Conservation (phyloP, 2,797 vertebrate genomes). For the Eulemur albifrons region DNA sequence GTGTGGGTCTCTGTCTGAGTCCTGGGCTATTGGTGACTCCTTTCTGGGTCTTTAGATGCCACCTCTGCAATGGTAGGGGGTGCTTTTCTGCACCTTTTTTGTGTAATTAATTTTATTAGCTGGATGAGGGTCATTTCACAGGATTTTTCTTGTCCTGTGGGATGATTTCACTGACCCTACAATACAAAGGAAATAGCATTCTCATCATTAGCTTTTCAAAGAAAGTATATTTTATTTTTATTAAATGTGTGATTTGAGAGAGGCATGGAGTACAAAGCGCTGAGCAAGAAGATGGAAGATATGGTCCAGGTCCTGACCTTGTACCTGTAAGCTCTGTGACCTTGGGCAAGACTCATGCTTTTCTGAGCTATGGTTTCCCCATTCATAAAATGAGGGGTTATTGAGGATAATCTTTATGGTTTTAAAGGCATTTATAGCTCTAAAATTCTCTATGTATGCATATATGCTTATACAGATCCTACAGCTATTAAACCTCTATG, state of each 20-base stretch:
- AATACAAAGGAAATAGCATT: not conserved
- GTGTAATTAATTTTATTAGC: slow-evolving; percentile 3
- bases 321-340: not conserved
- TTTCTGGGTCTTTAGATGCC: not conserved
- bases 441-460: not conserved
- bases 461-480: not conserved
- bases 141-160: not conserved
- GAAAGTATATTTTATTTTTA: slow-evolving; percentile 13
- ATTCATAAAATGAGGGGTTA: not conserved
- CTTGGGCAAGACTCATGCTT: not conserved
- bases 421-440: not conserved
- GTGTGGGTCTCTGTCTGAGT: not conserved
- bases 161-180: not conserved
- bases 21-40: too few species aligned
- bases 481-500: not conserved
- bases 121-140: not conserved
- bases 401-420: not conserved
- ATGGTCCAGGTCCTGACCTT: not conserved
- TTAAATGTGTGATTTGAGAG: not conserved
- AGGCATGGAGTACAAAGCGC: not conserved
- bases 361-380: not conserved
- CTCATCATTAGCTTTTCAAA: not conserved
- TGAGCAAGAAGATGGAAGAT: not conserved
- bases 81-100: not conserved
- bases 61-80: not conserved